Conservation (phyloP, 2,113 vertebrate species). For the Myxocyprinus asiaticus region DNA sequence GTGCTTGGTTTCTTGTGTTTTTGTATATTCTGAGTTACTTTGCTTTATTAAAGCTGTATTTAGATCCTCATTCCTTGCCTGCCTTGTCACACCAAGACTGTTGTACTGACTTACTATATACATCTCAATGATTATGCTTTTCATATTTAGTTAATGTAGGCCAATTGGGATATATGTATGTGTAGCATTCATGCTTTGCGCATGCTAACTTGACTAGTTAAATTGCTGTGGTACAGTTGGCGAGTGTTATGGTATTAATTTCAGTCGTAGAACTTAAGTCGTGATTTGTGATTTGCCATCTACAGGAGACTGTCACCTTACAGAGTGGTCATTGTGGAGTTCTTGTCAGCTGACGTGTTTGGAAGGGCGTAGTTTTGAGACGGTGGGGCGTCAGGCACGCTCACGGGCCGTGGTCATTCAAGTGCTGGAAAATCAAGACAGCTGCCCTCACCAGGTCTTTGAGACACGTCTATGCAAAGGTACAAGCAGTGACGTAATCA, state of each 20-base stretch:
- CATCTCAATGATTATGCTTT: no score
- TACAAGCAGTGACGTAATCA: constrained; percentile 56
- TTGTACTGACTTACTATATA: no score
- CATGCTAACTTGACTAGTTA: background rate
- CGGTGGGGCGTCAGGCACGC: constrained; percentile 82
- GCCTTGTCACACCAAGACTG: no score
- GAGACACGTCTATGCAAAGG: constrained; percentile 90
- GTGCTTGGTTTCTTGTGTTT: no score
- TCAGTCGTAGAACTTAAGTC: no score
- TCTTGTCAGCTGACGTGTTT: constrained; percentile 92
- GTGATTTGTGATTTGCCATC: background rate
- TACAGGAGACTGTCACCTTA: constrained; percentile 93
- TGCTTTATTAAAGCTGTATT: no score
- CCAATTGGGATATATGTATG: no score
- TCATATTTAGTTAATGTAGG: no score
- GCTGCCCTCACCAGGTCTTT: constrained; percentile 84
- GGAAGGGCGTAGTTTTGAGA: constrained; percentile 90
- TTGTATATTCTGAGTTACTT: no score
- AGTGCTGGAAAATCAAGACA: constrained; percentile 83
- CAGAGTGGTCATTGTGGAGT: constrained; percentile 95
- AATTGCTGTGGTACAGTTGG: background rate
- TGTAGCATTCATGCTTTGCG: no score
- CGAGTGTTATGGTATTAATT: background rate
- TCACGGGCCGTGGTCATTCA: constrained; percentile 87
- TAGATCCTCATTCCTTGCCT: no score